Evolutionary conservation across 92 coral and sea anemone species (phyloP).

Genomic region (Zoanthus gigantus): DNA sequence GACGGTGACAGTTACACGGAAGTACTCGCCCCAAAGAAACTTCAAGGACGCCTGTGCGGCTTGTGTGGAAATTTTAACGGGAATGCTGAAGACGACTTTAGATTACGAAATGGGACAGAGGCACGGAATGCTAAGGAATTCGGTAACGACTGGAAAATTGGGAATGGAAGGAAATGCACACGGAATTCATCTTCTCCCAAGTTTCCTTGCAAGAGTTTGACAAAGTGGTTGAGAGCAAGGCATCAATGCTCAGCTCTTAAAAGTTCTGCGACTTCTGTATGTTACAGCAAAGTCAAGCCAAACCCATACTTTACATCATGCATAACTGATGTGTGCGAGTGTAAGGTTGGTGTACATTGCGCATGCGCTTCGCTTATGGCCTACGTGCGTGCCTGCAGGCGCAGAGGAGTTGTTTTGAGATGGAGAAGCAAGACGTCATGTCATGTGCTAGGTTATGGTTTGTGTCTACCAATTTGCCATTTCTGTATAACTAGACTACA

Average conservation of each 20-base stretch:
- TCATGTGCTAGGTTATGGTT: constrained; percentile 56
- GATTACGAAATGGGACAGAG: constrained; percentile 73
- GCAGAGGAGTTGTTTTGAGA: constrained; percentile 69
- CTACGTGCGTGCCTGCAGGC: constrained; percentile 84
- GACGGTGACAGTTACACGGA: constrained; percentile 94
- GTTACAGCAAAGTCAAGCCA: constrained; percentile 84
- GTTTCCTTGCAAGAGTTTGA: constrained; percentile 51
- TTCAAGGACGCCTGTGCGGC: constrained; percentile 81
- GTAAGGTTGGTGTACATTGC: constrained; percentile 72
- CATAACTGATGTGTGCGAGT: constrained; percentile 86
- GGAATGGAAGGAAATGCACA: constrained; percentile 60
- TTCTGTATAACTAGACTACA: no score
- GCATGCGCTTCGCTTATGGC: constrained; percentile 87
- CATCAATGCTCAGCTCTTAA: constrained; percentile 83
- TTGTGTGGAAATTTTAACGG: constrained; percentile 95
- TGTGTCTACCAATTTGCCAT: no score
- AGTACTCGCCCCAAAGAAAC: constrained; percentile 84
- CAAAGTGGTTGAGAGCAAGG: constrained; percentile 75
- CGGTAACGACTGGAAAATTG: constrained; percentile 82
- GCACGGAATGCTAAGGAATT: constrained; percentile 70
- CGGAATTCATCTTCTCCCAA: constrained; percentile 61
- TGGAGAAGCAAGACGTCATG: constrained; percentile 85
- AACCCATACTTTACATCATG: constrained; percentile 73
- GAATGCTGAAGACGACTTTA: constrained; percentile 78
- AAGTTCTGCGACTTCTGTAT: constrained; percentile 75